Evolutionary conservation across 2,888 invertebrate genomes (phyloP), one percentile per base, ranked within the genome.

Genomic region (Alviniconcha strummeri): DNA sequence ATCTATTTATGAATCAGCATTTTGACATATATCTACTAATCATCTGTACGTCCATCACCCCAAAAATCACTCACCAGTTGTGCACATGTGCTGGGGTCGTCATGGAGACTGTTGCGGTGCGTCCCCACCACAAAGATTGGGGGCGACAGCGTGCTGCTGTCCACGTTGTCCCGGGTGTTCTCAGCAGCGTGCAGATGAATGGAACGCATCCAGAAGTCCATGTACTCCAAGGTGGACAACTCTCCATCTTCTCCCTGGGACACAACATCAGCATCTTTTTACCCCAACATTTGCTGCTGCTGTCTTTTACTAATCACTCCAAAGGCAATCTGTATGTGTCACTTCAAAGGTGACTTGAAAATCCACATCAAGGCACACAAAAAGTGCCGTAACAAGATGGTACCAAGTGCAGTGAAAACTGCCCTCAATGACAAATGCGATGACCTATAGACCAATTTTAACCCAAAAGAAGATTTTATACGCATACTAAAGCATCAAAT

Each of bases 111-210:
- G 84, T 92, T 90, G 64, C 92, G 89, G 86, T 94, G 93, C 1
- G 94, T 93, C 5, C 94, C 94, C 15, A 94, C 93, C 60, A 94
- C 89, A 78, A 94, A 90, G 64, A 94, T 91, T n/a, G 93, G 93
- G 5, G 94, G 94, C 36, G 93, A 92, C 82, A 92, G 88, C 9
- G 88, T 88, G 6, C 85, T 90, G 85, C 89, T 90, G 81, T 90
- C 90, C 7, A 90, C 85, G 64, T 85, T 86, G 64, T 87, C 89
- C 7, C 86, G 88, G 1, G 88, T 88, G 81, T 90, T 91, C 69
- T 91, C 89, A 15, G 93, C 92, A 15, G 92, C 90, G 85, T 93
- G 92, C n/a, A 89, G 89, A 87, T 92, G 92, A 54, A 93, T 92
- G 54, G 91, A 91, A 36, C 91, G 88, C 89, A 93, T 89, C 92